Conservation (phyloP, 2,113 vertebrate species). For the Microcebus griseorufus region DNA sequence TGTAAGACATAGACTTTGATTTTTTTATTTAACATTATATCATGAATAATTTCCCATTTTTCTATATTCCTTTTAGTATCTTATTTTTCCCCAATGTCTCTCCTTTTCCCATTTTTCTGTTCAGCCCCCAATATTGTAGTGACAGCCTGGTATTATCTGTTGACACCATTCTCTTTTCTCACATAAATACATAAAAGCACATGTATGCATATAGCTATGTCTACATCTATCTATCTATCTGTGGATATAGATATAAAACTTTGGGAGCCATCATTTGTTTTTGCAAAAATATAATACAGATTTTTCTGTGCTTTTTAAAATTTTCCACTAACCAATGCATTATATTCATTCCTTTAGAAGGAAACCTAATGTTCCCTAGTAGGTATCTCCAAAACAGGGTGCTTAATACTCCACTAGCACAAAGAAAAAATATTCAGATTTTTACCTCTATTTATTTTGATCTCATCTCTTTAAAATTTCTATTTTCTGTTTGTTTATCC, state of each 20-base stretch:
- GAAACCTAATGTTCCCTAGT: not conserved
- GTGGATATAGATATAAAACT: not conserved
- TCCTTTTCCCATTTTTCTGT: not conserved
- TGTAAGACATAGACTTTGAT: not conserved
- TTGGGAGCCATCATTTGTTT: not conserved
- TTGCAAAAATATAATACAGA: not conserved
- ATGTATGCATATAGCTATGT: rapidly evolving
- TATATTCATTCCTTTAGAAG: not conserved
- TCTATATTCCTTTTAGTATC: not conserved
- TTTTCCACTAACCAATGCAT: not conserved
- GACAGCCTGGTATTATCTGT: not conserved
- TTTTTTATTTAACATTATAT: not conserved
- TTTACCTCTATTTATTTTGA: not conserved
- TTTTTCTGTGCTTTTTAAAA: not conserved
- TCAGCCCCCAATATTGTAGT: not conserved
- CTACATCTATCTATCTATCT: not conserved
- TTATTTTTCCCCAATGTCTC: not conserved
- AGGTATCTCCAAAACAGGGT: not conserved
- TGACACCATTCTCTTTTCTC: not conserved
- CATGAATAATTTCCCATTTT: not conserved
- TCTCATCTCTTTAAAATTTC: not conserved
- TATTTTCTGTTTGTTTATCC: conserved; percentile 21
- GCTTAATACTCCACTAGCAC: not conserved
- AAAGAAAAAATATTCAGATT: not conserved
- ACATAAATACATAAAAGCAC: not conserved